Base-by-base conservation (phyloP, 1,140 invertebrate genomes). In the Trissolcus basalis region DNA sequence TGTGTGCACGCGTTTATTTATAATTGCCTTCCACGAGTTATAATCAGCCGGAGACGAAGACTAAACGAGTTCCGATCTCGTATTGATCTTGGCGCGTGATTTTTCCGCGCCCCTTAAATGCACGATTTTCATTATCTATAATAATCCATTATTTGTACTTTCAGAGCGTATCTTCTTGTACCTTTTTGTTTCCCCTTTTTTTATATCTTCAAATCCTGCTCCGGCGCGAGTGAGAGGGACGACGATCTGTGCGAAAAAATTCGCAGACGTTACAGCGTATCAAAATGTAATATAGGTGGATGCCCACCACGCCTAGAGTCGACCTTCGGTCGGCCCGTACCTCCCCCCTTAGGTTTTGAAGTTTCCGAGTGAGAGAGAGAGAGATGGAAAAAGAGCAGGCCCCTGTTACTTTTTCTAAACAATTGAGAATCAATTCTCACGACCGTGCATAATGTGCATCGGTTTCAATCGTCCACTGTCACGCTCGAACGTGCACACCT, bases 261-360 rank as follows among this genome's bases (percentile, higher is more conserved):
- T 39, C 12, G 4, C 49, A 59, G 59, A 59, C 48, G n/a, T n/a
- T n/a, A n/a, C n/a, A n/a, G n/a, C n/a, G n/a, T n/a, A n/a, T 36
- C 44, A 13, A 44, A 64, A 58, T 19, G 44, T 64, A 63, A 45
- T 71, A 53, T 53, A 51, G 68, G 47, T 51, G 47, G 54, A 73
- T 43, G 33, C n/a, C 48, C 60, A 73, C 54, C 69, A 73, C 69
- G 69, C 69, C 69, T 65, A 65, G 48, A 63, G 54, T 51, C 48
- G 60, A 53, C 69, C 68, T 64, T 71, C 59, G 35, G 6, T 41
- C 39, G 33, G 33, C 33, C 10, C 33, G 33, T 35, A 6, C 10
- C 10, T 0, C 50, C 3, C 10, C 6, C 13, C 10, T 35, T 35
- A 6, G 10, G 5, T 35, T 35, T n/a, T n/a, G n/a, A n/a, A n/a